A percentile compares a stretch with the other conserved stretches of the same genome.
Conservation (phyloP, 2,888 invertebrate genomes). For the Nasonovia ribisnigri region DNA sequence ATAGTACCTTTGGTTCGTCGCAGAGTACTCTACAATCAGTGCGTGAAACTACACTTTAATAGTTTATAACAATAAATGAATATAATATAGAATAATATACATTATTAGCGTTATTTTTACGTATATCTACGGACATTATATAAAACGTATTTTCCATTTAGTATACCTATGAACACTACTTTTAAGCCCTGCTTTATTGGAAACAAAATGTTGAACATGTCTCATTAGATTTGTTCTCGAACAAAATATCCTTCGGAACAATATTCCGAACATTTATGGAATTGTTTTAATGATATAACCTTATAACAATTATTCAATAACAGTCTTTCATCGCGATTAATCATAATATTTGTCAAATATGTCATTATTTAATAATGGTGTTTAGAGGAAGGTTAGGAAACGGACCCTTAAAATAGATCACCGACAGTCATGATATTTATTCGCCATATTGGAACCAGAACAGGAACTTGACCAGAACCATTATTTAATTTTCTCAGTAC, state of each 20-base stretch:
- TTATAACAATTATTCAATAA: neutral
- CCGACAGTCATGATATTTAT: neutral
- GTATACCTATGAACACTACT: neutral
- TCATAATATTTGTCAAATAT: neutral
- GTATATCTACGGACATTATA: neutral
- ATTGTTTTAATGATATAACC: neutral
- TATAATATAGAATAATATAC: neutral
- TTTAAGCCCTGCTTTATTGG: neutral
- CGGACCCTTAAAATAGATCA: neutral
- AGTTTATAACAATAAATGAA: neutral
- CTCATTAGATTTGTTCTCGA: neutral
- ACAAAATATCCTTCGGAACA: neutral
- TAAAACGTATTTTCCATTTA: neutral
- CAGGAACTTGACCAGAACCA: neutral
- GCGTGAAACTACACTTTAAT: slow-evolving; percentile 29
- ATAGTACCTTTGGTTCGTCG: neutral
- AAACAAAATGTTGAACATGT: neutral
- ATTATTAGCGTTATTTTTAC: neutral
- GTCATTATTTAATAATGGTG: neutral
- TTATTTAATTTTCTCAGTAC: neutral
- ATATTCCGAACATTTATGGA: neutral
- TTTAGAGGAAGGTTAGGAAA: neutral
- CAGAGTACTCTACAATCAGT: neutral
- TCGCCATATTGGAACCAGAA: neutral
- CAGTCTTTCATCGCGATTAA: neutral